Base-by-base conservation (phyloP, 2,888 invertebrate genomes). In the Taphrorychus bicolor region DNA sequence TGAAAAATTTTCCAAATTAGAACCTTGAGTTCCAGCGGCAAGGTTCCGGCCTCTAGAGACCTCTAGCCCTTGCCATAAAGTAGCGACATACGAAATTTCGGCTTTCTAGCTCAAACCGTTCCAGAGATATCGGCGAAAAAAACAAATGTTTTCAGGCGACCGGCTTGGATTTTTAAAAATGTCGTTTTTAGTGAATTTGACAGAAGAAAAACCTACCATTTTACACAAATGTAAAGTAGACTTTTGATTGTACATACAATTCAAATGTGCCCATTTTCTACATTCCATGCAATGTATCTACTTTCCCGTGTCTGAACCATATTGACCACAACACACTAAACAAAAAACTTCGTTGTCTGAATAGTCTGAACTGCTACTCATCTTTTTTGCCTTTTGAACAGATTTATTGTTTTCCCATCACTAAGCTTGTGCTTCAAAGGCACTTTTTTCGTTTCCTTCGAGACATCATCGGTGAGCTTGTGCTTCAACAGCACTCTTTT, bases 321-420 rank as follows among this genome's bases (percentile, higher is more conserved):
- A 62, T 45, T 32, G 23, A 1, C 19, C 56, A 45, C 3, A 21
- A 32, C 56, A 62, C 11, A 45, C 23, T 16, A 62, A 16, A 23
- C 54, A 62, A 3, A 53, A 16, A 11, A 9, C n/a, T 3, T 59
- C 49, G 32, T 51, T 51, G 24, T 57, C 57, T 48, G 45, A 45
- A 63, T 45, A 56, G 48, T n/a, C n/a, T 22, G 48, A 41, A 14
- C 57, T 56, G 32, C 59, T 51, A 57, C 45, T 64, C 11, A 49
- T 49, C 49, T 54, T 56, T 53, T 63, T 63, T 42, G 9, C 18
- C 17, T 49, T 59, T 59, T 54, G 42, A 16, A 23, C 41, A 19
- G 14, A n/a, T n/a, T n/a, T n/a, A n/a, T 14, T 16, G 21, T 49
- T 42, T 65, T 49, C 40, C 17, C 57, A 16, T 65, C 51, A 59